A percentile compares a stretch with the other conserved stretches of the same genome.
phyloP scores from a whole-genome alignment of 2,113 vertebrate genomes.

The Parotia lawesii region DNA sequence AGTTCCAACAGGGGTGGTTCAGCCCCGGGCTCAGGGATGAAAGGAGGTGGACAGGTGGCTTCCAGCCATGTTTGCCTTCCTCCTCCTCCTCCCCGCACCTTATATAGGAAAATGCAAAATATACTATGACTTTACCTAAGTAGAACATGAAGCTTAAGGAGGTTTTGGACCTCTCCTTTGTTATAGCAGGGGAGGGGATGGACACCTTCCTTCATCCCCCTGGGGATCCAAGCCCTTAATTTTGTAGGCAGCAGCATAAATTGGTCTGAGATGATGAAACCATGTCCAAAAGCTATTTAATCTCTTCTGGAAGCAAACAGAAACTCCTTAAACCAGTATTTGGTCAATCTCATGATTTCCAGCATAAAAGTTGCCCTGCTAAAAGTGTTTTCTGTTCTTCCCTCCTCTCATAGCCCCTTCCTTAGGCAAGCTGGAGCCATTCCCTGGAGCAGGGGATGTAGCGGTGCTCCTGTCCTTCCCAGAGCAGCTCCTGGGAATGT shows the following conservation, averaged over 20 bases:
- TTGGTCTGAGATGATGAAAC: not conserved
- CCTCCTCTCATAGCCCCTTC: not conserved
- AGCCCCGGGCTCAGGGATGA: conserved; percentile 1
- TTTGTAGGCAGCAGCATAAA: not conserved
- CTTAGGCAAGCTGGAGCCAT: not conserved
- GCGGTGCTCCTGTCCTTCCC: not conserved
- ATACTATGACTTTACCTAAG: not conserved
- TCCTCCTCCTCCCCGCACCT: not conserved
- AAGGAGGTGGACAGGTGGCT: conserved; percentile 39
- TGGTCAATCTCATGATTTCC: not conserved
- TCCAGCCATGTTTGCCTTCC: not conserved
- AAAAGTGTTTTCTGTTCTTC: not conserved
- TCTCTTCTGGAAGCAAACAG: not conserved
- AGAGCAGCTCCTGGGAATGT: not conserved
- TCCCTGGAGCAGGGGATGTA: not conserved
- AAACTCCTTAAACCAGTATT: not conserved
- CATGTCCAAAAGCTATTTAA: rapidly evolving
- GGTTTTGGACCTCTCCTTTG: not conserved
- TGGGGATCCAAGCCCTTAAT: not conserved
- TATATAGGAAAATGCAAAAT: not conserved
- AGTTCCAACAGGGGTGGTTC: not conserved
- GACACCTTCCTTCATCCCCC: not conserved
- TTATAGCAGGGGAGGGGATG: not conserved
- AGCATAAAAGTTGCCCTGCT: not conserved
- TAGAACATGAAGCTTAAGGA: not conserved